These are phyloP conservation scores for Sebastes taczanowskii DNA, from an alignment of 2,797 vertebrate species.

Conservation along the genomic window DNA sequence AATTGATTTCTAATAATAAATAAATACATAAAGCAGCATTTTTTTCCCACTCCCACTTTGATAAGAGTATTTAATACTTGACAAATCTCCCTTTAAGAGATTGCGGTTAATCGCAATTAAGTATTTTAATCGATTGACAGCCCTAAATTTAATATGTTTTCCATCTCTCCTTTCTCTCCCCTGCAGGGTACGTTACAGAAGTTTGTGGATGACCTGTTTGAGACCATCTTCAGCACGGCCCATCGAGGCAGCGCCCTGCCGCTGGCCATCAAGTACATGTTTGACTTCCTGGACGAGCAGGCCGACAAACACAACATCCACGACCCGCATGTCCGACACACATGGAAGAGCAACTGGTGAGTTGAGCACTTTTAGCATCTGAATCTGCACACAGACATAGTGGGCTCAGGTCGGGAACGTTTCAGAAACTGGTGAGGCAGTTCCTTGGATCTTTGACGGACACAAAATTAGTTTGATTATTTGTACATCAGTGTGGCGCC, in stretches of 20 bases:
- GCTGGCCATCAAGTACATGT: constrained; percentile 99
- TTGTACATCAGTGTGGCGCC: not conserved
- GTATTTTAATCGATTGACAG: no score
- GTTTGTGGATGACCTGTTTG: constrained; percentile 97
- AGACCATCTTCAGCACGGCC: constrained; percentile 99
- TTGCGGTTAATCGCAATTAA: no score
- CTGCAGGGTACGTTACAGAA: constrained; percentile 95
- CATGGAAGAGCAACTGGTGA: constrained; percentile 99
- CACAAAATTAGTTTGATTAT: not conserved
- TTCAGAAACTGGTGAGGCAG: not conserved
- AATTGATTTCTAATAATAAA: no score
- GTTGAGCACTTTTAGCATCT: constrained; percentile 37
- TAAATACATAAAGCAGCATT: no score
- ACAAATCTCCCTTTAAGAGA: no score
- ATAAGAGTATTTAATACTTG: no score
- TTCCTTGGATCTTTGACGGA: not conserved
- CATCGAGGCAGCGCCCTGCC: constrained; percentile 96
- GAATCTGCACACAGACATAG: not conserved
- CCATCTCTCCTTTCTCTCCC: not conserved
- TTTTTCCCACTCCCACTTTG: no score
- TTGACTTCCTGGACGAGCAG: constrained; percentile 98
- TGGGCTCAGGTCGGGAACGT: not conserved
- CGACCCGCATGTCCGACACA: constrained; percentile 95
- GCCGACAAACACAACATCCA: constrained; percentile 97
- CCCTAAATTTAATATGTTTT: not conserved